Conservation (phyloP, 2,797 vertebrate species). For the Nyctalus aviator region DNA sequence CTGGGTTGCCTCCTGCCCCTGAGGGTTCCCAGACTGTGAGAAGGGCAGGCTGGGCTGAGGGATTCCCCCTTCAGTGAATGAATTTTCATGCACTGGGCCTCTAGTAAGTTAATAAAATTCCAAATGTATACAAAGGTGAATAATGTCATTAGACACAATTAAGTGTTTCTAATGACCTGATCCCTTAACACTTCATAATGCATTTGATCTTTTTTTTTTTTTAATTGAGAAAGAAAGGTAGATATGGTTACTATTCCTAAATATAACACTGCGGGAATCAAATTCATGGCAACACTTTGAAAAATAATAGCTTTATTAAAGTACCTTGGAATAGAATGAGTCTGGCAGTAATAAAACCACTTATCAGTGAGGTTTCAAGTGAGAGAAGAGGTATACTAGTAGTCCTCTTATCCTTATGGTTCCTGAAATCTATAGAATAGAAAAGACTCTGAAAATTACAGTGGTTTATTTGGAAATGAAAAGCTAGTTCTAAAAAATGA, state of each 20-base stretch:
- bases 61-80: too few relatives aligned
- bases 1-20: too few relatives aligned
- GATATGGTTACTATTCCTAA: not conserved
- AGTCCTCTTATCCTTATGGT: not conserved
- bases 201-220: not conserved
- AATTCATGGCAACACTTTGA: not conserved
- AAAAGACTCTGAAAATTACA: conserved; percentile 16
- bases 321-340: not conserved
- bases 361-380: conserved; percentile 1
- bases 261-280: not conserved
- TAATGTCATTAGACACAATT: conserved; percentile 10
- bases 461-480: conserved; percentile 39
- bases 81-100: too few relatives aligned
- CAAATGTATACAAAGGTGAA: not conserved
- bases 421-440: conserved; percentile 42
- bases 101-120: conserved; percentile 21
- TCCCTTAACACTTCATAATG: not conserved
- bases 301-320: conserved; percentile 50
- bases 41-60: too few relatives aligned
- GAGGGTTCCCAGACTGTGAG: too few relatives aligned
- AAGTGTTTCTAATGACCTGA: not conserved
- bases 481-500: conserved; percentile 35
- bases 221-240: not conserved
- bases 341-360: conserved; percentile 1
- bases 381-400: not conserved